A percentile compares a stretch with the other conserved stretches of the same genome.
phyloP scores from a whole-genome alignment of 2,797 vertebrate species.

The Enteromius radiatus region DNA sequence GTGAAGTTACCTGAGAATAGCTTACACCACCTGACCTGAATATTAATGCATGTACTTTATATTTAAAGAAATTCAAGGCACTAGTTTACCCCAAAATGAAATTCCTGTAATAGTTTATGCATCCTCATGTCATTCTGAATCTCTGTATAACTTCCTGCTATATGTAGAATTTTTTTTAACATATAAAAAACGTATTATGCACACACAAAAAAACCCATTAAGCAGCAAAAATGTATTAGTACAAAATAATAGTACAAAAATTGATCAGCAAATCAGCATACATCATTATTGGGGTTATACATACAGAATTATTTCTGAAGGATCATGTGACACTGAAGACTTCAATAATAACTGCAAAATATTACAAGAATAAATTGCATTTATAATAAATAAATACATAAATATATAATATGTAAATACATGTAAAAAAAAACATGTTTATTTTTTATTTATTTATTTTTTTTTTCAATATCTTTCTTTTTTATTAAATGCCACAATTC shows the following conservation, averaged over 20 bases:
- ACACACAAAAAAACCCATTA: neutral
- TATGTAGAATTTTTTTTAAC: neutral
- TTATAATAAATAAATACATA: neutral
- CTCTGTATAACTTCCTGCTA: neutral
- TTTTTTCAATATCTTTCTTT: too few relatives aligned
- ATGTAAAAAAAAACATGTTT: too few relatives aligned
- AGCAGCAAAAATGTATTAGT: too few relatives aligned
- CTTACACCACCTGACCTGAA: neutral
- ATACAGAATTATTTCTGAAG: neutral
- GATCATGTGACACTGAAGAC: neutral
- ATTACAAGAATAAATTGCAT: neutral
- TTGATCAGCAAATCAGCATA: neutral
- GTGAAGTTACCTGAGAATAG: neutral
- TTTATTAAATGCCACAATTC: neutral
- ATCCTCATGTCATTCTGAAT: neutral
- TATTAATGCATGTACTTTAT: neutral
- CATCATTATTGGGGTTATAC: too few relatives aligned
- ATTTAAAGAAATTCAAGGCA: neutral
- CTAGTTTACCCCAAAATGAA: neutral
- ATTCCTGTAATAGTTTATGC: neutral
- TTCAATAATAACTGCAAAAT: neutral
- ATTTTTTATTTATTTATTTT: too few relatives aligned
- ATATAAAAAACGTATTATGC: too few relatives aligned
- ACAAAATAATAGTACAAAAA: too few relatives aligned
- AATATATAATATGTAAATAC: too few relatives aligned